Conservation (phyloP, 2,797 vertebrate species). For the Nothura maculosa region DNA sequence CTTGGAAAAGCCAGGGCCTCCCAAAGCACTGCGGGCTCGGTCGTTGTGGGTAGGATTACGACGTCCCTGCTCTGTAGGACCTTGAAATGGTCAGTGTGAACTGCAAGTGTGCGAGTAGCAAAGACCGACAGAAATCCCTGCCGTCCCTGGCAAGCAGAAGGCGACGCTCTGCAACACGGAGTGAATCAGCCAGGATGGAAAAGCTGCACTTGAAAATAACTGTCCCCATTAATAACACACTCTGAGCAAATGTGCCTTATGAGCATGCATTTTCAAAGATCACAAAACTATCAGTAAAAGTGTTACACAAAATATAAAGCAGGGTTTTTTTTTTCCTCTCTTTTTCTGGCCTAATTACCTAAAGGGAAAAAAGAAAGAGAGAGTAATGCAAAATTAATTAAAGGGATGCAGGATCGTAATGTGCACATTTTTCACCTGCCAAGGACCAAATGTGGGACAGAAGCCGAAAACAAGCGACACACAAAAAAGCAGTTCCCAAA, state of each 20-base stretch:
- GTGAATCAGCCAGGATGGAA: background rate
- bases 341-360: slow-evolving; percentile 50
- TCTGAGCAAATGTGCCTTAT: background rate
- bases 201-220: background rate
- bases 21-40: background rate
- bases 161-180: background rate
- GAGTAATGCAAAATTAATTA: slow-evolving; percentile 14
- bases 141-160: background rate
- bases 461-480: background rate
- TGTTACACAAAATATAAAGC: background rate
- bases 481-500: slow-evolving; percentile 14
- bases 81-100: background rate
- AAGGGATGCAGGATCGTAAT: slow-evolving; percentile 12
- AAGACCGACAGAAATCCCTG: background rate
- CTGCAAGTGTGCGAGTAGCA: background rate
- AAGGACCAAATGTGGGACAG: slow-evolving; percentile 60
- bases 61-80: background rate
- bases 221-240: background rate
- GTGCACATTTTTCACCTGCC: slow-evolving; percentile 36
- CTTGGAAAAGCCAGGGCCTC: background rate
- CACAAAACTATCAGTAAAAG: background rate
- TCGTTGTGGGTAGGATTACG: background rate
- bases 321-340: no score
- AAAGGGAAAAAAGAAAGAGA: background rate
- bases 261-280: background rate